Percentiles rank a stretch among this genome's conserved stretches.
Evolutionary conservation across 2,113 vertebrate genomes (phyloP).

Genomic region (Protobothrops mucrosquamatus): DNA sequence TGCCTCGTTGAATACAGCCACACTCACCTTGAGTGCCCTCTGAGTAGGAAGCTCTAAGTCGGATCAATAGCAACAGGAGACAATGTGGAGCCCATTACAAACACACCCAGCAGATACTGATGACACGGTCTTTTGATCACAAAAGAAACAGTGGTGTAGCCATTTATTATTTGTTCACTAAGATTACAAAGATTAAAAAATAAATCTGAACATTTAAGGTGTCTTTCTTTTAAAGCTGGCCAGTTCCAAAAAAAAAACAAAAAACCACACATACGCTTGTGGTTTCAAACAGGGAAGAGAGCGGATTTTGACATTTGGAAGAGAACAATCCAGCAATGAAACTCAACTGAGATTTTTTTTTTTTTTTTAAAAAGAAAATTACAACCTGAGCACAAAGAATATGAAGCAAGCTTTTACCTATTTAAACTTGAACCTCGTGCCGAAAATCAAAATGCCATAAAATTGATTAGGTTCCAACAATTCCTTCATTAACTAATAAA

Average conservation of each 20-base stretch:
- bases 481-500: rapidly evolving
- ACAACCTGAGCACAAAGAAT: neutral
- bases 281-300: neutral
- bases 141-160: neutral
- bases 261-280: neutral
- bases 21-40: neutral
- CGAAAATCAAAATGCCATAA: neutral
- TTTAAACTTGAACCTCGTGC: neutral
- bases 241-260: slow-evolving; percentile 10
- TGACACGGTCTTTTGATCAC: neutral
- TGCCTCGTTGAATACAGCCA: neutral
- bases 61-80: neutral
- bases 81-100: neutral
- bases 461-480: neutral
- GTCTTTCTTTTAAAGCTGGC: slow-evolving; percentile 19
- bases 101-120: neutral
- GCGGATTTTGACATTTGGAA: neutral
- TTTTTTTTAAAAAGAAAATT: rapidly evolving
- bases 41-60: neutral
- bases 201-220: slow-evolving; percentile 40
- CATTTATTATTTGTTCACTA: slow-evolving; percentile 46
- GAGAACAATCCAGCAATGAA: neutral
- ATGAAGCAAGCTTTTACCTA: rapidly evolving
- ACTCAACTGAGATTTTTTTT: rapidly evolving
- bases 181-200: slow-evolving; percentile 41